Percentiles rank a stretch among this genome's conserved stretches.
phyloP scores from a whole-genome alignment of 2,888 invertebrate genomes.

The Steinernema scapterisci region DNA sequence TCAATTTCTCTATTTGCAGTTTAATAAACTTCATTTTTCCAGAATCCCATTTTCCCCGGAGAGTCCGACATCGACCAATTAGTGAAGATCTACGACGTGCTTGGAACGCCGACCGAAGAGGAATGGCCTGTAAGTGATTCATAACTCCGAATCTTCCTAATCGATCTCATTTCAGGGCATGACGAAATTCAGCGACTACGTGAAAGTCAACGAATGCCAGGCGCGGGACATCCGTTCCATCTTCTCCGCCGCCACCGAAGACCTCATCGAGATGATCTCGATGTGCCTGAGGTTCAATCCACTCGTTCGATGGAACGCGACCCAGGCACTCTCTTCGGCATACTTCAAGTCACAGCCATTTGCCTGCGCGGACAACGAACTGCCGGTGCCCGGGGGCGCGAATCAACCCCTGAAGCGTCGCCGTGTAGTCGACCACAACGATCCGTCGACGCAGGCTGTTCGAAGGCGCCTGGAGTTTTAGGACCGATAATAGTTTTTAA shows the following conservation, averaged over 20 bases:
- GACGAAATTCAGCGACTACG: constrained; percentile 80
- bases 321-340: constrained; percentile 54
- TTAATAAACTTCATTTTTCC: constrained; percentile 34
- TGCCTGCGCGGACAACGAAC: constrained; percentile 61
- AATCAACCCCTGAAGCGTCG: not conserved
- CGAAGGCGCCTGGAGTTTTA: constrained; percentile 16
- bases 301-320: constrained; percentile 53
- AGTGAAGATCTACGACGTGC: constrained; percentile 88
- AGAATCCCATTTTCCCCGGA: constrained; percentile 89
- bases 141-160: not conserved
- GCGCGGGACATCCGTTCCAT: constrained; percentile 77
- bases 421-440: not conserved
- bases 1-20: too few relatives aligned
- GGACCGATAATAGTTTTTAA: not conserved
- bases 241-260: constrained; percentile 92
- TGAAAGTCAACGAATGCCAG: constrained; percentile 78
- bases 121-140: constrained; percentile 80
- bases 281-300: constrained; percentile 59
- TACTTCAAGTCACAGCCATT: constrained; percentile 61
- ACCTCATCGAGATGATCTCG: constrained; percentile 80
- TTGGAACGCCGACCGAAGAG: constrained; percentile 90
- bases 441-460: too few relatives aligned
- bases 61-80: constrained; percentile 96
- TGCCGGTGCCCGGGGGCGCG: constrained; percentile 52
- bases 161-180: constrained; percentile 56